These are phyloP conservation scores for Picus viridis DNA, from an alignment of 2,797 vertebrate genomes.

Conservation along the genomic window DNA sequence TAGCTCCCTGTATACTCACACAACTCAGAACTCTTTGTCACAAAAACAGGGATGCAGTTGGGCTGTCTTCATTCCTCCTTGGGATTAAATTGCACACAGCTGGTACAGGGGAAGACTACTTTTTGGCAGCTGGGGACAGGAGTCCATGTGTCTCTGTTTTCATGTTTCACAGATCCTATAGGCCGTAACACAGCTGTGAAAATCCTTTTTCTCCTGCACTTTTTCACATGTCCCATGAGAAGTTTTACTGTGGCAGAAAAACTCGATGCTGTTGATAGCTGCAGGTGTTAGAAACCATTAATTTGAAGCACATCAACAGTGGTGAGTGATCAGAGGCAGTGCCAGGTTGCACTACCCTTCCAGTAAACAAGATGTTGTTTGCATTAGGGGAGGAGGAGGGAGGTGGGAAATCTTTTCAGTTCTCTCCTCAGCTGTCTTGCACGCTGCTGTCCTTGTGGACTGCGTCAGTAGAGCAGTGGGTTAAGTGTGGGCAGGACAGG, in stretches of 20 bases:
- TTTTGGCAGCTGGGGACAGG: background rate
- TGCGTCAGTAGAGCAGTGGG: background rate
- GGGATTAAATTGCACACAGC: background rate
- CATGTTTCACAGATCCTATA: background rate
- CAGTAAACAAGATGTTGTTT: background rate
- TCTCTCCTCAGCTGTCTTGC: background rate
- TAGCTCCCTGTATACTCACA: background rate
- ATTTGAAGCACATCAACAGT: background rate
- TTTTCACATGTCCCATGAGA: background rate
- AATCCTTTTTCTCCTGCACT: background rate
- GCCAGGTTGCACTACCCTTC: background rate
- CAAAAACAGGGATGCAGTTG: background rate
- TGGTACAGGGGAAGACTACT: background rate
- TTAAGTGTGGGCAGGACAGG: background rate
- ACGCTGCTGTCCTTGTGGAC: accelerated
- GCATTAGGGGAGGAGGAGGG: background rate
- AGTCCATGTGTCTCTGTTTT: background rate
- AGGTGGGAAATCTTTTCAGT: background rate
- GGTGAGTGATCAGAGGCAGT: background rate
- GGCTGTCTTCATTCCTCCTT: background rate
- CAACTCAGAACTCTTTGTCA: background rate
- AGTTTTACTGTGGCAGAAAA: background rate
- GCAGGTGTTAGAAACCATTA: background rate
- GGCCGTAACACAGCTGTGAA: background rate
- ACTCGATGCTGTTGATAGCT: background rate